Evolutionary conservation across 2,888 invertebrate genomes (phyloP), one percentile per base, ranked within the genome.

Genomic region (Adelognathus sp.): DNA sequence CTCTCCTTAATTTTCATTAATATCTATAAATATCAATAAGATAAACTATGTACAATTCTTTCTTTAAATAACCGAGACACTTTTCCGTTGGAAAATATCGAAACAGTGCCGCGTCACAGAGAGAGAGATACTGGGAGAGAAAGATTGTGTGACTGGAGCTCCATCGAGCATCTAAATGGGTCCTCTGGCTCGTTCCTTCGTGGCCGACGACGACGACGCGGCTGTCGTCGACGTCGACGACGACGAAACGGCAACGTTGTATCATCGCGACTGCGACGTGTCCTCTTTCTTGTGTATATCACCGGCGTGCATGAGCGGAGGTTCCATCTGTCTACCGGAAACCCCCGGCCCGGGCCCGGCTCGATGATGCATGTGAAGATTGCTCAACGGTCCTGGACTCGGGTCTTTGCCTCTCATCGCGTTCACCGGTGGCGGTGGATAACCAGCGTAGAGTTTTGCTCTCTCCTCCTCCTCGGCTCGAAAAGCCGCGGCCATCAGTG

Each of bases 401-500:
- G 93, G 93, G 81, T 93, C 93, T 86, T 93, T 93, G 18, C 89
- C 87, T 61, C 93, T 89, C 78, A 92, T 91, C 85, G 94, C 92
- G 60, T 88, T 88, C 90, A 93, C 88, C 83, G 92, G 89, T 86
- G 94, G 94, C 5, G 88, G 86, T 14, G 83, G 79, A 66, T 83
- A 82, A 1, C 80, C 79, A 4, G 81, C 83, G 69, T 82, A 83
- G 88, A 96, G 94, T 91, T 96, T 96, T 46, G 95, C 95, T 77
- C 96, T 94, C 90, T 96, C 95, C 86, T 96, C 92, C 69, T 92
- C 96, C 88, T 96, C 96, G 54, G 95, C 95, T 70, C 96, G 93
- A 88, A 95, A 94, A 18, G 96, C 96, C 11, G 95, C 96, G 85
- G 96, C 96, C 92, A 97, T 94, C 33, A 97, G 92, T 18, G 96